Base-by-base conservation (phyloP, 2,797 vertebrate genomes). In the Borostomias antarcticus region DNA sequence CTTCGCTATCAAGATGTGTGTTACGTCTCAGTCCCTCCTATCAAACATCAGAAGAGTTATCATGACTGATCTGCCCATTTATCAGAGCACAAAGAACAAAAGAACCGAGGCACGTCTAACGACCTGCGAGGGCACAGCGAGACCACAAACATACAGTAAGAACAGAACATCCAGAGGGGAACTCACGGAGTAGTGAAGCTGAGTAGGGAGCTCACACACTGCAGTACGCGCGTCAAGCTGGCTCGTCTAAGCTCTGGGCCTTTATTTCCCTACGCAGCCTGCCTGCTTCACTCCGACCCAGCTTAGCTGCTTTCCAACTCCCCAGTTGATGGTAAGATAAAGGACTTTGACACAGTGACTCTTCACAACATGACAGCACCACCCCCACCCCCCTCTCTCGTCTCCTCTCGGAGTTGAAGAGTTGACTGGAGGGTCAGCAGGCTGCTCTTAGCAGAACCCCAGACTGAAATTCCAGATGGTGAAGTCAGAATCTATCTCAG, bases 401-500 rank as follows among this genome's bases (percentile, higher is more conserved):
- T 61, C 76, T 80, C 64, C 29, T 70, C 63, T 74, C 72, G 68
- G 81, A 87, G 89, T 86, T 90, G 84, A 91, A 94, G 89, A 96
- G 95, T 95, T 96, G 95, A 96, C 94, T 93, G 90, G 78, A 83
- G 90, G 95, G 95, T 96, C 95, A 95, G 89, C 87, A 89, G 17
- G 89, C 87, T 89, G 91, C 91, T 94, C 90, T 93, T 89, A 86
- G 88, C 86, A 88, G 89, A 90, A 90, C 90, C 88, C 89, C 91
- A 93, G 94, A 94, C 94, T 93, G 90, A 89, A 95, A 95, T 95
- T 96, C 95, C 95, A 95, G 94, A 95, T 95, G 95, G 92, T 89
- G 91, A 85, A 91, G 91, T 91, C 89, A 86, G 85, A 86, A 91
- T 88, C 84, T 89, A 91, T 92, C 91, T 92, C 93, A 90, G 90